A percentile compares a stretch with the other conserved stretches of the same genome.
Evolutionary conservation across 2,888 invertebrate genomes (phyloP).

Genomic region (Electrophaes corylata): DNA sequence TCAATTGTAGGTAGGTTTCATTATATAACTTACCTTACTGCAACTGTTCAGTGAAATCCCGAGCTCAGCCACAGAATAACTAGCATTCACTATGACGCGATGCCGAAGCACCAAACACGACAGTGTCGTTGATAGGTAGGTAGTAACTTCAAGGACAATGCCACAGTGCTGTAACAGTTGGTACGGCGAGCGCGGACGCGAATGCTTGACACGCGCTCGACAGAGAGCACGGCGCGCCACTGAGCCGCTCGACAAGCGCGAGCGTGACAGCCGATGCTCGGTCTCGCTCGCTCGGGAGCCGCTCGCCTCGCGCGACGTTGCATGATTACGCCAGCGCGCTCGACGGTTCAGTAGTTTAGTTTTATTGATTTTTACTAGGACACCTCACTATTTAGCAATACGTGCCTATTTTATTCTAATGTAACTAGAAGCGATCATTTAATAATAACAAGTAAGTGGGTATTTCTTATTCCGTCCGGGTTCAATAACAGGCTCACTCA

Average conservation of each 20-base stretch:
- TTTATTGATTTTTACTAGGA: conserved; percentile 6
- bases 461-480: too few relatives aligned
- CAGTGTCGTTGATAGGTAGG: neutral
- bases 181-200: conserved; percentile 9
- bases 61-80: neutral
- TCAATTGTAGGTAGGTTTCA: too few relatives aligned
- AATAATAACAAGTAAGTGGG: too few relatives aligned
- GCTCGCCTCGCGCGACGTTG: conserved; percentile 19
- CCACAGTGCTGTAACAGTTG: conserved; percentile 10
- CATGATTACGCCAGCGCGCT: conserved; percentile 13
- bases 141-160: neutral
- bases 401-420: too few relatives aligned
- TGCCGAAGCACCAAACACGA: neutral
- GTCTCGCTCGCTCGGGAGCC: conserved; percentile 21
- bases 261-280: conserved; percentile 10
- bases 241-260: conserved; percentile 13
- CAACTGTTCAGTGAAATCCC: neutral
- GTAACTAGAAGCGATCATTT: neutral
- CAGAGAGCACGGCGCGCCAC: conserved; percentile 16
- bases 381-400: too few relatives aligned
- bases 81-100: neutral
- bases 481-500: too few relatives aligned
- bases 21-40: neutral
- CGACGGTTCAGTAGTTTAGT: neutral
- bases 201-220: conserved; percentile 14